Base-by-base conservation (phyloP, 2,888 invertebrate genomes). In the Caenorhabditis sp. region DNA sequence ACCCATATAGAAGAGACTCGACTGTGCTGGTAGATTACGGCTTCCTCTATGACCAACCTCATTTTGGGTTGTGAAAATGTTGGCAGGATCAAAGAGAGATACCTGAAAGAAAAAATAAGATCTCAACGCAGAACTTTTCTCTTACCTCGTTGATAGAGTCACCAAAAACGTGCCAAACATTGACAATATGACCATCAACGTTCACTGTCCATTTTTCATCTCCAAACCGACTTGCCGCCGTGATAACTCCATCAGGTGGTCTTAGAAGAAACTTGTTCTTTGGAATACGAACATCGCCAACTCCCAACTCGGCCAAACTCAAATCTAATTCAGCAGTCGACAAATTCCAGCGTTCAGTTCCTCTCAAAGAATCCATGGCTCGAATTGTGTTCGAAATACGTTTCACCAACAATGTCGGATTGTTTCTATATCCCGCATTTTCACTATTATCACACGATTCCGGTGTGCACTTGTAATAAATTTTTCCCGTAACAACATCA, bases 321-420 rank as follows among this genome's bases (percentile, higher is more conserved):
- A 69, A 50, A 49, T 66, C 69, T 23, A 74, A 19, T 23, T 74
- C 74, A 0, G 66, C 51, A 8, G 69, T 69, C 1, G 82, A 83
- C 23, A 84, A 59, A 60, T 84, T 84, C 84, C 84, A 84, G 49
- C 82, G 93, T 90, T 97, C 96, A 55, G 89, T 88, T 1, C 97
- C 96, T 12, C 92, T 92, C 62, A 93, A 91, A 0, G 95, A 93
- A 87, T 96, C 95, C 3, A 95, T 91, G 3, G 96, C 96, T 62
- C 96, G 90, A 17, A 97, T 93, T 8, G 93, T 95, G 88, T 93
- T 93, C 2, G 94, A 93, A 82, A 92, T 92, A 37, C 95, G 91
- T 78, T 93, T 92, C 62, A 97, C 89, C 19, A 97, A 91, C 49
- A 97, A 89, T 27, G 95, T 91, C 81, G 81, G 71, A 21, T 66